These are phyloP conservation scores for Callitettix versicolor DNA, from an alignment of 1,140 invertebrate species.

Conservation along the genomic window DNA sequence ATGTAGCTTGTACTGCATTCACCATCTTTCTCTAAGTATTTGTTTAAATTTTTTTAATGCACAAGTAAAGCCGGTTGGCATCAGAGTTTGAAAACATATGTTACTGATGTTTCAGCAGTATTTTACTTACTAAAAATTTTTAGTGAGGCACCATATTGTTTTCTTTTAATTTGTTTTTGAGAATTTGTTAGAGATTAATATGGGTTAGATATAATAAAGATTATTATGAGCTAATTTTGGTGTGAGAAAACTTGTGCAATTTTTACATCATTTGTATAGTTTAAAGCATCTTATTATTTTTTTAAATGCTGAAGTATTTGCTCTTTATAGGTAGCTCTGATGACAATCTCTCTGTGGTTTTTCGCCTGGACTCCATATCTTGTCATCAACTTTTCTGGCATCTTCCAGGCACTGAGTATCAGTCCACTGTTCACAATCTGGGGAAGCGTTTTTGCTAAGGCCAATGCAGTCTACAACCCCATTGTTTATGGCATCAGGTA, in stretches of 20 bases:
- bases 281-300: too few relatives aligned
- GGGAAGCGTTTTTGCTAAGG: slow-evolving; percentile 68
- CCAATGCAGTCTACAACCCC: slow-evolving; percentile 68
- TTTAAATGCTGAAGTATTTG: too few relatives aligned
- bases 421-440: slow-evolving; percentile 64
- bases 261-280: too few relatives aligned
- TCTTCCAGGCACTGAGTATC: slow-evolving; percentile 53
- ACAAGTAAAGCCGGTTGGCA: background rate
- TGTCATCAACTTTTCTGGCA: slow-evolving; percentile 64
- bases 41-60: background rate
- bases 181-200: too few relatives aligned
- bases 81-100: background rate
- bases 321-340: slow-evolving; percentile 52
- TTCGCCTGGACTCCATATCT: slow-evolving; percentile 78
- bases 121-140: too few relatives aligned
- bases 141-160: too few relatives aligned
- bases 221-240: too few relatives aligned
- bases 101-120: background rate
- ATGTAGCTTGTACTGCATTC: too few relatives aligned
- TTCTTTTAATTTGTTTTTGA: too few relatives aligned
- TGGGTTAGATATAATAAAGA: too few relatives aligned
- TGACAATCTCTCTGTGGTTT: slow-evolving; percentile 73
- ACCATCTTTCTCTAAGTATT: too few relatives aligned
- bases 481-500: slow-evolving; percentile 74
- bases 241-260: too few relatives aligned